Base-by-base conservation (phyloP, 2,888 invertebrate genomes). In the Bombylius major region DNA sequence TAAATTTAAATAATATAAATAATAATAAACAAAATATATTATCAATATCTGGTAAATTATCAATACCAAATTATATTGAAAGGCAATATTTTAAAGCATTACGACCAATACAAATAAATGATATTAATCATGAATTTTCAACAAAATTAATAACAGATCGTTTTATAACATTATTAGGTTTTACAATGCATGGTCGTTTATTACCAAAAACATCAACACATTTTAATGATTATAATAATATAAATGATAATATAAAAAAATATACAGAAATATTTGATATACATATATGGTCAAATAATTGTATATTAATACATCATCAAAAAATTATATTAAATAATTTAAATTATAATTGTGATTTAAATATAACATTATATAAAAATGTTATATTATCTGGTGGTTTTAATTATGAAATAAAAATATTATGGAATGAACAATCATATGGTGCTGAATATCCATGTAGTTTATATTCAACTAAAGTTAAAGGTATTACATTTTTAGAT, bases 381-480 rank as follows among this genome's bases (percentile, higher is more conserved):
- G 64, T 72, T 33, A 64, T 70, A 6, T 60, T 74, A 5, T 67
- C 69, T 4, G 70, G 73, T 4, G 70, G 71, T 60, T 62, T 68
- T 11, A 64, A 66, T 39, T 74, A 74, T 58, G 60, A 67, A 36
- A 62, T 75, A 6, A 69, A 69, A 59, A 53, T 74, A 4, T 62
- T 63, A 49, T 74, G 75, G 75, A 65, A 66, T 42, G 23, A 62
- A 13, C 63, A 64, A 44, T 65, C 69, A 11, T 70, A 64, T 56
- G 71, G 70, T 2, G 70, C 71, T 0, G 75, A 74, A 56, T 75
- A 74, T 62, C 74, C 75, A 2, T 70, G 70, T 45, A 70, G 70
- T 56, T 61, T 74, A 36, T 70, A 67, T 48, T 71, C 72, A 14
- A 65, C 68, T 42, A 55, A 63, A 23, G 67, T 64, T 5, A 68